Percentiles rank a stretch among this genome's conserved stretches.
Evolutionary conservation across 1,140 invertebrate species (phyloP).

Genomic region (Cyclina sinensis): DNA sequence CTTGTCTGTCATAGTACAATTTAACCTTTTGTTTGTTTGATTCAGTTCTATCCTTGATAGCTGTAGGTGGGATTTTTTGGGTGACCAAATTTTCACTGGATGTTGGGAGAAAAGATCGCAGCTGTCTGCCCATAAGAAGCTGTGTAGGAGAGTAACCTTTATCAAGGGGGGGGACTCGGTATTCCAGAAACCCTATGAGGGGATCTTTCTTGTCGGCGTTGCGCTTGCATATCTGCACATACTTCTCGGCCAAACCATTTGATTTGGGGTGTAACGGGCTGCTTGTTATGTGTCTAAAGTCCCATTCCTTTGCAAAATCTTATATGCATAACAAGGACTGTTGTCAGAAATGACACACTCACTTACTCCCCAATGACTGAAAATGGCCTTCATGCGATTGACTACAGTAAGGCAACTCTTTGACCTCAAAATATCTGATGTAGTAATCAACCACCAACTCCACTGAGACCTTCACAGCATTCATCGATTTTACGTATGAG

Average conservation of each 20-base stretch:
- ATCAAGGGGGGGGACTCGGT: neutral
- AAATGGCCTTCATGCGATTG: neutral
- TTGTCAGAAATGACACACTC: neutral
- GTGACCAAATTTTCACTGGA: neutral
- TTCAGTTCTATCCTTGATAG: neutral
- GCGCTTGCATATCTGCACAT: neutral
- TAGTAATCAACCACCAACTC: conserved; percentile 60
- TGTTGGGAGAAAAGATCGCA: neutral
- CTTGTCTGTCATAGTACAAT: neutral
- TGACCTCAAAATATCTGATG: conserved; percentile 33
- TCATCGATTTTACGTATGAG: too few relatives aligned
- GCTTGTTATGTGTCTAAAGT: too few relatives aligned
- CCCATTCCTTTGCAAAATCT: too few relatives aligned
- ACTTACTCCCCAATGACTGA: neutral
- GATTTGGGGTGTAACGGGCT: neutral
- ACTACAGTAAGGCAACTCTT: neutral
- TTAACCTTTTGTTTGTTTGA: neutral
- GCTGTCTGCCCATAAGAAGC: neutral
- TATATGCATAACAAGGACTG: neutral
- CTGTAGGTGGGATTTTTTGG: neutral
- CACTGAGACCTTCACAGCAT: too few relatives aligned
- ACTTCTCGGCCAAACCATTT: neutral
- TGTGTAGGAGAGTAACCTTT: neutral
- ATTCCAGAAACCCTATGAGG: neutral
- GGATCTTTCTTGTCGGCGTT: neutral